Percentiles rank a stretch among this genome's conserved stretches.
phyloP scores from a whole-genome alignment of 2,113 vertebrate genomes.

The Melanerpes formicivorus region DNA sequence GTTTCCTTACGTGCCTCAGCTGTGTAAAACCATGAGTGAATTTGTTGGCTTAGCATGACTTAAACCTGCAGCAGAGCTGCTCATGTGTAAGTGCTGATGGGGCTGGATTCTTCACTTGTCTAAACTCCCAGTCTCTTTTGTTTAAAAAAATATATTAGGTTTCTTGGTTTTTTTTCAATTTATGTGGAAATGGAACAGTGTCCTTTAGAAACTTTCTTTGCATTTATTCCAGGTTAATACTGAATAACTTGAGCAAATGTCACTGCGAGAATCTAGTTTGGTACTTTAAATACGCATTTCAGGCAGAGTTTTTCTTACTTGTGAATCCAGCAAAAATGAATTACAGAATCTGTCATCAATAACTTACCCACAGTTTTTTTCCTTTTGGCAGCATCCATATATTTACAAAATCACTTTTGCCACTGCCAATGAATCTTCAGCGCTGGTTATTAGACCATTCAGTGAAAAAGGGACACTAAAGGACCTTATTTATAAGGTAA shows the following conservation, averaged over 20 bases:
- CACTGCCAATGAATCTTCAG: conserved; percentile 91
- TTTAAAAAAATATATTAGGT: background rate
- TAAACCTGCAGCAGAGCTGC: background rate
- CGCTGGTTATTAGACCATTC: conserved; percentile 90
- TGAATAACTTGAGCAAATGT: background rate
- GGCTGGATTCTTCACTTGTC: background rate
- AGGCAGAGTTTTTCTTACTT: background rate
- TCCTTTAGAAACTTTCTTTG: background rate
- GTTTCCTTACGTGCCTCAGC: background rate
- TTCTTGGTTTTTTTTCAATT: background rate
- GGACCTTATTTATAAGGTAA: conserved; percentile 97
- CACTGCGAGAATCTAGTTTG: background rate
- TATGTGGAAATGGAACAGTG: background rate
- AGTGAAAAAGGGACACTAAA: conserved; percentile 93
- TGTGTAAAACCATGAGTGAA: background rate
- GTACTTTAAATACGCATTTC: background rate
- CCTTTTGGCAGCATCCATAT: conserved; percentile 86
- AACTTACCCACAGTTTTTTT: conserved; percentile 38
- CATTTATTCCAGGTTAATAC: background rate
- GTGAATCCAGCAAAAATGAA: background rate
- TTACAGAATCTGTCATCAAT: background rate
- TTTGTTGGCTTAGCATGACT: background rate
- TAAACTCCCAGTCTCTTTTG: background rate
- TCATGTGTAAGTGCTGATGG: background rate
- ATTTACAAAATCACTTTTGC: conserved; percentile 90